Base-by-base conservation (phyloP, 2,888 invertebrate genomes). In the Tinea pellionella region DNA sequence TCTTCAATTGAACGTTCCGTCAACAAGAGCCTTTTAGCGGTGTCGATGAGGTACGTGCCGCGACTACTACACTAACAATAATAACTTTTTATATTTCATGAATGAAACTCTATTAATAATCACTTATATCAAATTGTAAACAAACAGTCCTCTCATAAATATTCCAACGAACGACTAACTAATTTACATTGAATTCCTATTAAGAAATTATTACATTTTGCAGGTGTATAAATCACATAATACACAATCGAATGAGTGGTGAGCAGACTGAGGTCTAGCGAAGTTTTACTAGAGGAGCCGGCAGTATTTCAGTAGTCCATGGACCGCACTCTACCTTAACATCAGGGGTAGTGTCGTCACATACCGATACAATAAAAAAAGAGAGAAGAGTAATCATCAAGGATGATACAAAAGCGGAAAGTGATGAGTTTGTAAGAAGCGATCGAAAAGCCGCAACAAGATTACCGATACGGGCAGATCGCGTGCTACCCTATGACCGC, bases 21-120 rank as follows among this genome's bases (percentile, higher is more conserved):
- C 85, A 87, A 87, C 83, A 87, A 81, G 74, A 82, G 84, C 79
- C 87, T 87, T 87, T 87, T 85, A 87, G 76, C 71, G 79, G 73
- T 72, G 69, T 67, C 71, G 56, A 55, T 29, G 37, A 68, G 63
- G 68, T 76, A 74, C 73, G 74, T 74, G 78, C 75, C 77, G 78
- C 76, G 80, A 76, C 73, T 73, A 69, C 68, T 66, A 69, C 24
- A 24, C 68, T 68, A 72, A 72, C 74, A 73, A 77, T 71, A 73
- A 72, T 69, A 71, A 71, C 70, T 73, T 64, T 71, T 37, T 37
- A 6, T 37, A n/a, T 37, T 12, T 37, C n/a, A 37, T 37, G 37
- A 37, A n/a, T 12, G n/a, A 37, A 37, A 37, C 37, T 37, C 6
- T 37, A 12, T 37, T 37, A 37, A 37, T 37, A n/a, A n/a, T 9